Evolutionary conservation across 2,797 vertebrate genomes (phyloP).

Genomic region (Enteromius thamalakanensis): DNA sequence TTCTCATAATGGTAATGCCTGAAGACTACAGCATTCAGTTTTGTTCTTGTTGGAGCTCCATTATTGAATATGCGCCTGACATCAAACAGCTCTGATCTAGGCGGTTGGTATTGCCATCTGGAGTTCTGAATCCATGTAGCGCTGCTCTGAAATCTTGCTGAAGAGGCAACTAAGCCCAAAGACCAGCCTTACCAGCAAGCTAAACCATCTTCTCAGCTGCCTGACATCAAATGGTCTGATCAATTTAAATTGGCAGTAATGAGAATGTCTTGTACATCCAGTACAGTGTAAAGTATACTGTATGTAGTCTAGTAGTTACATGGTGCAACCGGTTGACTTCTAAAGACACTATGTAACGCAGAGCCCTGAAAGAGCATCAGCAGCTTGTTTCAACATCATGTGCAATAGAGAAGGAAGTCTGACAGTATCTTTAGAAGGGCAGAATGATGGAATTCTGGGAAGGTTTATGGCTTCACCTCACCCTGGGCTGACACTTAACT

Average conservation of each 20-base stretch:
- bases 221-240: constrained; percentile 27
- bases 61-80: constrained; percentile 32
- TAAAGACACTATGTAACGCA: constrained; percentile 10
- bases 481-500: constrained; percentile 48
- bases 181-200: constrained; percentile 25
- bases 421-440: constrained; percentile 45
- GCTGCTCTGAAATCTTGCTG: constrained; percentile 35
- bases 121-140: constrained; percentile 42
- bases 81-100: constrained; percentile 41
- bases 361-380: constrained; percentile 11
- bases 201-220: constrained; percentile 23
- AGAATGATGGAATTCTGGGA: constrained; percentile 46
- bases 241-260: constrained; percentile 25
- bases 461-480: constrained; percentile 43
- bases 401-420: constrained; percentile 38
- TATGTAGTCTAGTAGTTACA: background rate
- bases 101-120: constrained; percentile 39
- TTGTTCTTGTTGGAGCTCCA: constrained; percentile 32
- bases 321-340: background rate
- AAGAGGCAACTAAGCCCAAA: constrained; percentile 16
- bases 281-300: constrained; percentile 3
- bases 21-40: constrained; percentile 37
- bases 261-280: background rate
- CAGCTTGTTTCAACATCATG: constrained; percentile 31
- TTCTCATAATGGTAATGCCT: constrained; percentile 28